Evolutionary conservation across 2,113 vertebrate species (phyloP).

Genomic region (Varanus salvator): DNA sequence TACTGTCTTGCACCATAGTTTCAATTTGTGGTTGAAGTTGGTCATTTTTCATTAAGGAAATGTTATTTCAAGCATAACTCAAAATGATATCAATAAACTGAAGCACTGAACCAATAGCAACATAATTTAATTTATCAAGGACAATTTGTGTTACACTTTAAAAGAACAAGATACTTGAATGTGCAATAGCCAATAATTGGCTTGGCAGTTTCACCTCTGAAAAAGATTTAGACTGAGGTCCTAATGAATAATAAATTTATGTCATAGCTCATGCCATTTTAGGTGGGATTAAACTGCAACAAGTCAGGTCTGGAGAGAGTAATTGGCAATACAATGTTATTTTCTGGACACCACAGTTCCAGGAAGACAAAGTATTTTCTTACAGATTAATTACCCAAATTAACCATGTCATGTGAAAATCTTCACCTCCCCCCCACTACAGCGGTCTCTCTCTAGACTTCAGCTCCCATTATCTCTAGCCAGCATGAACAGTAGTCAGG

Average conservation of each 20-base stretch:
- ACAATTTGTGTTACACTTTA: neutral
- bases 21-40: neutral
- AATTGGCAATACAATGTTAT: neutral
- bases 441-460: too few relatives aligned
- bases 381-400: neutral
- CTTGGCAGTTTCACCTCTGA: neutral
- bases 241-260: neutral
- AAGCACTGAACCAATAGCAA: neutral
- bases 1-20: neutral
- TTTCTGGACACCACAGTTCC: neutral
- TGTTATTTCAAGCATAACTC: neutral
- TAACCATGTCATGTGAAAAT: too few relatives aligned
- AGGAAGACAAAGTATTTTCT: neutral
- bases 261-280: neutral
- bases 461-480: too few relatives aligned
- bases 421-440: too few relatives aligned
- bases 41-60: conserved; percentile 5
- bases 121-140: conserved; percentile 13
- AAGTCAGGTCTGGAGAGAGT: neutral
- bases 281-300: neutral
- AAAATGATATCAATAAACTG: conserved; percentile 7
- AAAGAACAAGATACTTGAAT: conserved; percentile 13
- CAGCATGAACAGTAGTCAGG: too few relatives aligned
- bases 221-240: neutral
- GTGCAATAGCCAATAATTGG: neutral